Conservation (phyloP, 2,797 vertebrate species). For the Coreius guichenoti region DNA sequence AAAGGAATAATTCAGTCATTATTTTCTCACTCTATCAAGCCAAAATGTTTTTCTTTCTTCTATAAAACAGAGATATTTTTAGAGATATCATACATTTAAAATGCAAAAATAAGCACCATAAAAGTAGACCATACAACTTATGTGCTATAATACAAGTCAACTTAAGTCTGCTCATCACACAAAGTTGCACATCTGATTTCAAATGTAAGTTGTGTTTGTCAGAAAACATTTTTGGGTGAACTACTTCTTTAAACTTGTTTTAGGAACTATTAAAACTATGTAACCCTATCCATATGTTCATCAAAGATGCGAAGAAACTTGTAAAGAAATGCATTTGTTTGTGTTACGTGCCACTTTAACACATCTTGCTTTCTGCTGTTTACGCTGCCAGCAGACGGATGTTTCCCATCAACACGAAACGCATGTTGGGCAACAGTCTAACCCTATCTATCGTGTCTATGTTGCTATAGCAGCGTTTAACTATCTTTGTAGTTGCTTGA, state of each 20-base stretch:
- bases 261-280: background rate
- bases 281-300: background rate
- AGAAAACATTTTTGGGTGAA: background rate
- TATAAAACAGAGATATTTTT: background rate
- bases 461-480: constrained; percentile 25
- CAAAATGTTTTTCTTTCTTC: background rate
- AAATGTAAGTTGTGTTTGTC: background rate
- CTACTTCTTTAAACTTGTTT: background rate
- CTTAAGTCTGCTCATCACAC: background rate
- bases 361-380: constrained; percentile 11
- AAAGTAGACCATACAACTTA: background rate
- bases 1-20: background rate
- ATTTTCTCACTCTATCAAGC: background rate
- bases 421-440: background rate
- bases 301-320: background rate
- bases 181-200: background rate
- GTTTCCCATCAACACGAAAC: constrained; percentile 38
- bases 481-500: constrained; percentile 56
- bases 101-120: background rate
- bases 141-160: background rate
- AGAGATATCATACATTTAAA: background rate
- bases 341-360: background rate
- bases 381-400: constrained; percentile 33
- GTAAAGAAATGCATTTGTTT: background rate
- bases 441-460: background rate